Evolutionary conservation across 1,140 invertebrate genomes (phyloP).

Genomic region (Megalonaias nervosa): DNA sequence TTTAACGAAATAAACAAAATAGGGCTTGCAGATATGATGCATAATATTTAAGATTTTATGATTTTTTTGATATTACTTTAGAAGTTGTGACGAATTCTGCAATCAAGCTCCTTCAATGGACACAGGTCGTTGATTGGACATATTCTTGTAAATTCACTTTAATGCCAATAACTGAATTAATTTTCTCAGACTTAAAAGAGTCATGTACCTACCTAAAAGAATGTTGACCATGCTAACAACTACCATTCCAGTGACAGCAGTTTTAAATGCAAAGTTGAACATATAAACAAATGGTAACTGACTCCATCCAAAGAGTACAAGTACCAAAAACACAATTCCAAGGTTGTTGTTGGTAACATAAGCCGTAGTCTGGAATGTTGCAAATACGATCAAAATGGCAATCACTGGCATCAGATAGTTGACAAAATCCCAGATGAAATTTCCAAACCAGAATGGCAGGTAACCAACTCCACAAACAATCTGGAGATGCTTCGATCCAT

Average conservation of each 20-base stretch:
- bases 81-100: not conserved
- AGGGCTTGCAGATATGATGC: not conserved
- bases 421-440: constrained; percentile 49
- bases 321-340: constrained; percentile 33
- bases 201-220: constrained; percentile 18
- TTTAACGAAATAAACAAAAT: not conserved
- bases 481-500: constrained; percentile 47
- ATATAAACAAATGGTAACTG: constrained; percentile 38
- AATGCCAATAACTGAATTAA: not conserved
- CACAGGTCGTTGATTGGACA: not conserved
- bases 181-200: not conserved
- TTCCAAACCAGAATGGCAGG: constrained; percentile 45
- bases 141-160: not conserved
- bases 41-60: not conserved
- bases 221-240: constrained; percentile 37
- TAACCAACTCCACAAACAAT: constrained; percentile 44
- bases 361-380: constrained; percentile 32
- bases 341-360: constrained; percentile 22
- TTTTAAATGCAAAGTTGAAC: constrained; percentile 37
- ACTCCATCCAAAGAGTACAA: constrained; percentile 34
- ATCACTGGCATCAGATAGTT: constrained; percentile 46
- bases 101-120: not conserved
- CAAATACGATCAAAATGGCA: constrained; percentile 46
- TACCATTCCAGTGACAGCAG: constrained; percentile 36
- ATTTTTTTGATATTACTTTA: not conserved